phyloP scores from a whole-genome alignment of 2,797 vertebrate genomes.

The Strix occidentalis region DNA sequence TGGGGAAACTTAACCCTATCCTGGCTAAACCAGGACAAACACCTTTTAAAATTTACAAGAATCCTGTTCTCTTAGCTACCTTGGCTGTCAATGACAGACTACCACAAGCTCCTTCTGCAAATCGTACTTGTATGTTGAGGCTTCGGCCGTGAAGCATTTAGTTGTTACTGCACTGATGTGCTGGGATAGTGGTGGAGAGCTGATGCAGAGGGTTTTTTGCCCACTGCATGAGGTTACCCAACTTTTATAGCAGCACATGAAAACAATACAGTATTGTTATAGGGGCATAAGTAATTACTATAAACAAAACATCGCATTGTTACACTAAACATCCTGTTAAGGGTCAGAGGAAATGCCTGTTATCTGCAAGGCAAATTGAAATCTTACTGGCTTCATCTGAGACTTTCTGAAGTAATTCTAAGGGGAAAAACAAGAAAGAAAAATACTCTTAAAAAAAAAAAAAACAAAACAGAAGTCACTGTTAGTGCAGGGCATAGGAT shows the following conservation, averaged over 20 bases:
- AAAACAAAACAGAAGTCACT: not conserved
- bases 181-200: not conserved
- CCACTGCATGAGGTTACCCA: not conserved
- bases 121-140: not conserved
- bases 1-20: too few relatives aligned
- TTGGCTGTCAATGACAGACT: not conserved
- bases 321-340: not conserved
- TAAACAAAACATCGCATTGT: not conserved
- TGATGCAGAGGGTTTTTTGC: not conserved
- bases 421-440: not conserved
- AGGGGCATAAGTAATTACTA: not conserved
- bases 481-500: not conserved
- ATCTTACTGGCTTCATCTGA: not conserved
- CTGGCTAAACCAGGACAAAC: too few relatives aligned
- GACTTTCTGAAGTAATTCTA: not conserved
- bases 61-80: not conserved
- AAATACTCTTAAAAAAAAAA: not conserved
- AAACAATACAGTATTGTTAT: not conserved
- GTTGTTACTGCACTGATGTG: not conserved
- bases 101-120: not conserved
- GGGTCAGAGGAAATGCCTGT: not conserved
- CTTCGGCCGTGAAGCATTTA: not conserved
- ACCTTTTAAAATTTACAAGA: not conserved
- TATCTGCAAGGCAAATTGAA: not conserved
- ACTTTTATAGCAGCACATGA: not conserved